phyloP scores from a whole-genome alignment of 2,888 invertebrate species.

The Heteropelma amictum region DNA sequence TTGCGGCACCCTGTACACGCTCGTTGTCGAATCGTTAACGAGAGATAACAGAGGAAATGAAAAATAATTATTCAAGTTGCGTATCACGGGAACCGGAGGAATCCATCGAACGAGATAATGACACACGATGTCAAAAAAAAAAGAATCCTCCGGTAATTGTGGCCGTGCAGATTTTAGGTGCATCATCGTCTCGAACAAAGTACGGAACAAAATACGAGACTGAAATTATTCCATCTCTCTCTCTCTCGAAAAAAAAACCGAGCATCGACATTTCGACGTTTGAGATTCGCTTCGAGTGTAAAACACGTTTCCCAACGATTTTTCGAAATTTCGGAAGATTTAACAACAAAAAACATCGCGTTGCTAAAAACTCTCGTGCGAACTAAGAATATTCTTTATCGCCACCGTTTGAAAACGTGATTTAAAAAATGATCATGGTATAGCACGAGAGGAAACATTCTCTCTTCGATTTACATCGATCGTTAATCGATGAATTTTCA shows the following conservation, averaged over 20 bases:
- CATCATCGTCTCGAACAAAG: not conserved
- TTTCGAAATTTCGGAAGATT: too few relatives aligned
- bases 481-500: too few relatives aligned
- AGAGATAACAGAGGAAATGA: constrained; percentile 24
- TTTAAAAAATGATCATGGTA: too few relatives aligned
- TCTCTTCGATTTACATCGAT: not conserved
- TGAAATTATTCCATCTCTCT: not conserved
- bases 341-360: too few relatives aligned
- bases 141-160: constrained; percentile 2
- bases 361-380: too few relatives aligned
- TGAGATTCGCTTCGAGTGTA: too few relatives aligned
- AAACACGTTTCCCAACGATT: too few relatives aligned
- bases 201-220: not conserved
- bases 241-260: constrained; percentile 5
- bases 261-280: not conserved
- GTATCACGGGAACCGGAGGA: constrained; percentile 16
- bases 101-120: constrained; percentile 41
- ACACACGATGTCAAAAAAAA: constrained; percentile 23
- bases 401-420: too few relatives aligned
- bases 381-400: too few relatives aligned
- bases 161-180: not conserved
- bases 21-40: constrained; percentile 8
- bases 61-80: constrained; percentile 28
- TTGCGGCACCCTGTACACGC: too few relatives aligned
- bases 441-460: not conserved